These are phyloP conservation scores for Lamprotornis superbus DNA, from an alignment of 2,113 vertebrate genomes.

Conservation along the genomic window DNA sequence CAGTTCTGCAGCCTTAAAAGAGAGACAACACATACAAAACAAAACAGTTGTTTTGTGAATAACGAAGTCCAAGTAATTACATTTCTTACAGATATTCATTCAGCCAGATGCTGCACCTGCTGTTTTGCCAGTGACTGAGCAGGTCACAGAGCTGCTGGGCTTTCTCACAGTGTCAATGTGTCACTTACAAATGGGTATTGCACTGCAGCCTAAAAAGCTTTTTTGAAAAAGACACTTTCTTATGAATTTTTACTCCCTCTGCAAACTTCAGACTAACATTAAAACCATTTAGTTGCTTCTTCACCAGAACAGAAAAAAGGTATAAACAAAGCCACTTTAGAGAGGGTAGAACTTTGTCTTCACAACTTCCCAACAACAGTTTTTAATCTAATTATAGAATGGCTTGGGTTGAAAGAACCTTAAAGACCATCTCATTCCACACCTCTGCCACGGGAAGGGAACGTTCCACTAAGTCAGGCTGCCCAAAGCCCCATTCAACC, in stretches of 20 bases:
- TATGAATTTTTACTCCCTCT: accelerated
- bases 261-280: not conserved
- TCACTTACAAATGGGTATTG: not conserved
- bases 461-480: not conserved
- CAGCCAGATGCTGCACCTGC: not conserved
- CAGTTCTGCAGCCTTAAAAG: constrained; percentile 88
- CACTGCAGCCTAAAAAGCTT: not conserved
- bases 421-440: not conserved
- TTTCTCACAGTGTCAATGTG: accelerated
- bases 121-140: not conserved
- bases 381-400: not conserved
- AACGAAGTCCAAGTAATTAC: not conserved
- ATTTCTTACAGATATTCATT: not conserved
- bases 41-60: not conserved
- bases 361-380: not conserved
- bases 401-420: not conserved
- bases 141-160: not conserved
- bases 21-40: not conserved
- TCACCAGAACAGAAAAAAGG: not conserved
- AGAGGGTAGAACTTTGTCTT: not conserved
- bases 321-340: not conserved
- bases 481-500: too few relatives aligned
- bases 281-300: not conserved
- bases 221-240: not conserved
- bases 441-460: not conserved